Evolutionary conservation across 2,113 vertebrate species (phyloP).

Genomic region (Peromyscus leucopus): DNA sequence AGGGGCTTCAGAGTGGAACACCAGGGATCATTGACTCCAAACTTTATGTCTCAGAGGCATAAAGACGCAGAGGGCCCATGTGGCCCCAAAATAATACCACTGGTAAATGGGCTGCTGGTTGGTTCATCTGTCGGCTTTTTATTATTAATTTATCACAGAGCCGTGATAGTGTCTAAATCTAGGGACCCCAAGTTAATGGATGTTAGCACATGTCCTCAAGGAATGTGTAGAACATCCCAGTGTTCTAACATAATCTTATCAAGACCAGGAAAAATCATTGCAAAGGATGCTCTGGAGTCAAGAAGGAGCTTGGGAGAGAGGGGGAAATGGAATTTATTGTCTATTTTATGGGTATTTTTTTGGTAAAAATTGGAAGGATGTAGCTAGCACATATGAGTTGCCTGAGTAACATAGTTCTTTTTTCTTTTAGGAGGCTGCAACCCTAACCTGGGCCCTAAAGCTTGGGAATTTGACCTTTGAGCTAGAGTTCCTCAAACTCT

Average conservation of each 20-base stretch:
- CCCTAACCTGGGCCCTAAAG: too few relatives aligned
- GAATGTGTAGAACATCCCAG: background rate
- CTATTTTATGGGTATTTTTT: background rate
- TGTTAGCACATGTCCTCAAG: background rate
- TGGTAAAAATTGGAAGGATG: background rate
- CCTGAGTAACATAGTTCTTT: background rate
- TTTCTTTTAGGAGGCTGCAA: background rate
- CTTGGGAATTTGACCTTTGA: background rate
- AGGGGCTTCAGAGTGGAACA: background rate
- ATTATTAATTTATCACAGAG: background rate
- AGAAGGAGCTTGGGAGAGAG: background rate
- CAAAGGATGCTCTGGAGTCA: background rate
- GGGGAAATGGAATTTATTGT: background rate
- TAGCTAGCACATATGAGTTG: background rate
- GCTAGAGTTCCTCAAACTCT: background rate
- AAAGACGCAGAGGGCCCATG: background rate
- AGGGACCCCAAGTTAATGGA: background rate
- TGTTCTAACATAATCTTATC: background rate
- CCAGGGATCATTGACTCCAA: too few relatives aligned
- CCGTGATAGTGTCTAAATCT: background rate
- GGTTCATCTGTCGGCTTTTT: background rate
- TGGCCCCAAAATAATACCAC: background rate
- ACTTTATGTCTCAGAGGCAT: background rate
- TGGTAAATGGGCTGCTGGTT: background rate
- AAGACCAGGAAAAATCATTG: background rate